Base-by-base conservation (phyloP, 2,113 vertebrate genomes). In the Lepidothrix coronata region DNA sequence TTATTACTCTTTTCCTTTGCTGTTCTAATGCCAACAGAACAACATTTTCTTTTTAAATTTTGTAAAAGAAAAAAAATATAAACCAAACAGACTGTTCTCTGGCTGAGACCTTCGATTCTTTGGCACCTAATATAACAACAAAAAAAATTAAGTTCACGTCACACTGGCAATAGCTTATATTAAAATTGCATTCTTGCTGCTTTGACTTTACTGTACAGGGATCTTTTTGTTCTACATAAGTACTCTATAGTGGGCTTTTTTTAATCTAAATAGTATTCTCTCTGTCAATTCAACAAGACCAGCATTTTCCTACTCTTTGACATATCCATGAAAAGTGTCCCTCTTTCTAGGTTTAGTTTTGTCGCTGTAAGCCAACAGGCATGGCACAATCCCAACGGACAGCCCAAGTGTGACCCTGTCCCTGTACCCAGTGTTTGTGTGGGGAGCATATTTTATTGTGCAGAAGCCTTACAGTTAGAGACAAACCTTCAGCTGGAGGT, bases 111-210 rank as follows among this genome's bases (percentile, higher is more conserved):
- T 95, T 94, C 51, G 72, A 93, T 95, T 94, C 91, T 93, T 88
- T 96, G 97, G 93, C 93, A 97, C 88, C 63, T 96, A 91, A 94
- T 88, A 62, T 43, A 94, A 93, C 57, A 97, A 97, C 84, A 89
- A 93, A 88, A 88, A 78, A 89, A 70, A 93, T 48, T 88, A 78
- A 96, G 93, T 94, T 94, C 95, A 86, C 61, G 93, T 96, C 75
- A 90, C 57, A 93, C 58, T 94, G 51, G 84, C 58, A 95, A 92
- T 27, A 89, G 85, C n/a, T 90, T 91, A 68, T 39, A 89, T 88
- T 96, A 76, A 93, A 96, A 94, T 73, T 74, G 52, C 70, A 87
- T 96, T 97, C 59, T 91, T 83, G 62, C 81, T 93, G 49, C 66
- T 95, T 91, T 94, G 62, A 96, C 44, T 5, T 97, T 88, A 93